These are phyloP conservation scores for Rhynchophorus ferrugineus DNA, from an alignment of 1,140 invertebrate species.

Conservation along the genomic window DNA sequence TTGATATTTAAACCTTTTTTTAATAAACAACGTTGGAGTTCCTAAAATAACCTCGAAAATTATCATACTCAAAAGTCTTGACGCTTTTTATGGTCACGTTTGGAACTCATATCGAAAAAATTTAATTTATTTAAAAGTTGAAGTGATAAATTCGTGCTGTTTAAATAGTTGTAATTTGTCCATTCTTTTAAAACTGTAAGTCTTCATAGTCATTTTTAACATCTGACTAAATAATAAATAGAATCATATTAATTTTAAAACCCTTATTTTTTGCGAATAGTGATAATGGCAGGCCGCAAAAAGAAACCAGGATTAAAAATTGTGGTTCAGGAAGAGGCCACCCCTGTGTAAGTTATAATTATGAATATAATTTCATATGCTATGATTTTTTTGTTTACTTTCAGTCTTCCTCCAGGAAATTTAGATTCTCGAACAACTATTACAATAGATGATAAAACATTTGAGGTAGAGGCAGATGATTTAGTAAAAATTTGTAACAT, in stretches of 20 bases:
- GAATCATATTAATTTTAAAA: background rate
- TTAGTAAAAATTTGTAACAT: constrained; percentile 80
- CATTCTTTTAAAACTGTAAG: too few species aligned
- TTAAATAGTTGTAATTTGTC: too few species aligned
- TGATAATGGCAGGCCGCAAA: constrained; percentile 21
- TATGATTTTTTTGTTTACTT: constrained; percentile 11
- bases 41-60: constrained; percentile 10
- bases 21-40: too few species aligned
- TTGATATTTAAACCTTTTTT: too few species aligned
- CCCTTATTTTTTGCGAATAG: background rate
- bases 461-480: constrained; percentile 87
- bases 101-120: constrained; percentile 7
- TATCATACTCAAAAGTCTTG: constrained; percentile 13
- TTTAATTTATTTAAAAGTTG: constrained; percentile 3
- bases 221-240: too few species aligned
- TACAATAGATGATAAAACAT: constrained; percentile 76
- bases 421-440: constrained; percentile 79
- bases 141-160: background rate
- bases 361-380: background rate
- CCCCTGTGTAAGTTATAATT: constrained; percentile 38
- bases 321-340: constrained; percentile 41
- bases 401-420: constrained; percentile 69
- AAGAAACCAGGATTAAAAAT: constrained; percentile 40
- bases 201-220: too few species aligned
- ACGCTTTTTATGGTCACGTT: constrained; percentile 21